Percentiles rank a stretch among this genome's conserved stretches.
These are phyloP conservation scores for Probosciger aterrimus DNA, from an alignment of 2,113 vertebrate species.

Conservation along the genomic window DNA sequence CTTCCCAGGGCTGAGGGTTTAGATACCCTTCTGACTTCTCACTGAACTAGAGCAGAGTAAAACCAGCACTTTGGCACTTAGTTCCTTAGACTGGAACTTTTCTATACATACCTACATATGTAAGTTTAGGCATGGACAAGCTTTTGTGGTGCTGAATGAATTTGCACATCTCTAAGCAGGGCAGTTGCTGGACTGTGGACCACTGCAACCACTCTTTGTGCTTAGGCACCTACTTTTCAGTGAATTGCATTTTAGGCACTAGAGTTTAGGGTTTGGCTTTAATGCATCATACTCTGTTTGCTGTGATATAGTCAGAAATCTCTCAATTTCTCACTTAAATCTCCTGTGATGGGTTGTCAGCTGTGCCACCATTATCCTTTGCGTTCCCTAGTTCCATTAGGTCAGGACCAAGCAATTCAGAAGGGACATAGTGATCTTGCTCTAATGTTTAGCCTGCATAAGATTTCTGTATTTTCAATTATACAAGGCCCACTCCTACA, in stretches of 20 bases:
- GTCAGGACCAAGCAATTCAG: not conserved
- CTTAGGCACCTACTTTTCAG: not conserved
- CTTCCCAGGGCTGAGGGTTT: not conserved
- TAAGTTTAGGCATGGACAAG: not conserved
- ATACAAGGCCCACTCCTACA: not conserved
- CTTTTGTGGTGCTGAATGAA: not conserved
- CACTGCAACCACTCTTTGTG: not conserved
- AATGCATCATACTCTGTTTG: not conserved
- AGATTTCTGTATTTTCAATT: not conserved
- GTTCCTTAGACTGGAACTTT: not conserved
- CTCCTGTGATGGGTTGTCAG: rapidly evolving
- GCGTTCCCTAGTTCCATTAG: not conserved
- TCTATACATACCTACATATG: not conserved
- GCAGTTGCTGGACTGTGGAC: not conserved
- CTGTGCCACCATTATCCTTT: not conserved
- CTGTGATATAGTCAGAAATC: not conserved
- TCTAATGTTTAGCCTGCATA: not conserved
- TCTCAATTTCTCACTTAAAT: not conserved
- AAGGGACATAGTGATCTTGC: not conserved
- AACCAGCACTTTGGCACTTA: not conserved
- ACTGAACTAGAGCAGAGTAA: not conserved
- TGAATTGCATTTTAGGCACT: not conserved
- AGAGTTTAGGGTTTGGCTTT: not conserved
- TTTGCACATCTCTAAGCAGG: too few species aligned
- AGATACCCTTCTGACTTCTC: not conserved